These are phyloP conservation scores for Sycophaga agraensis DNA, from an alignment of 1,140 invertebrate genomes.

Conservation along the genomic window DNA sequence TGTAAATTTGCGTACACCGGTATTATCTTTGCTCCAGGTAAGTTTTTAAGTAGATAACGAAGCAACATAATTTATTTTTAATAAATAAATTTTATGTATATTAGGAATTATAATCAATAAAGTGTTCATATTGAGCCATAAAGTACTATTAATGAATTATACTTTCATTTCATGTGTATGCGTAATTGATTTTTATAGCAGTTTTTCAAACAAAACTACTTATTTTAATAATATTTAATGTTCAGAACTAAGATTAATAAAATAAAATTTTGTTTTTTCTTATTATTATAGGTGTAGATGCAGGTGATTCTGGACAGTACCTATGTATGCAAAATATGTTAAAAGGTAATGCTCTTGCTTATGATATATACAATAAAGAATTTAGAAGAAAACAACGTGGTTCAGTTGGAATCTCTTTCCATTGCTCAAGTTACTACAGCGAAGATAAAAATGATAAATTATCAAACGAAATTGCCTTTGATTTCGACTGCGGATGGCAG, in stretches of 20 bases:
- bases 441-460: conserved; percentile 28
- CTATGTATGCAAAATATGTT: conserved; percentile 43
- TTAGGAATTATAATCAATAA: not conserved
- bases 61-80: not conserved
- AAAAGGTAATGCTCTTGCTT: conserved; percentile 44
- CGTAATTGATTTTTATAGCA: not conserved
- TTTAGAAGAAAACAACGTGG: conserved; percentile 63
- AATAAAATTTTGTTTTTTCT: too few relatives aligned
- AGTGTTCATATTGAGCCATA: not conserved
- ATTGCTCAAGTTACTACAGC: conserved; percentile 18
- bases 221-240: not conserved
- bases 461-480: conserved; percentile 34
- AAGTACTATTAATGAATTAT: not conserved
- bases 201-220: not conserved
- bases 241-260: not conserved
- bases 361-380: conserved; percentile 62
- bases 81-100: not conserved
- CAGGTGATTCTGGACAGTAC: conserved; percentile 38
- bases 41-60: conserved; percentile 35
- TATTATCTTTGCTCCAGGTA: not conserved
- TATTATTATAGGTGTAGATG: too few relatives aligned
- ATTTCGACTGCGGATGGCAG: conserved; percentile 63
- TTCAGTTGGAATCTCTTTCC: conserved; percentile 38
- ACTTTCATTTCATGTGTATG: not conserved
- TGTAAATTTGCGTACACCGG: conserved; percentile 35